Conservation (phyloP, 2,888 invertebrate genomes). For the Napeogenes inachia region DNA sequence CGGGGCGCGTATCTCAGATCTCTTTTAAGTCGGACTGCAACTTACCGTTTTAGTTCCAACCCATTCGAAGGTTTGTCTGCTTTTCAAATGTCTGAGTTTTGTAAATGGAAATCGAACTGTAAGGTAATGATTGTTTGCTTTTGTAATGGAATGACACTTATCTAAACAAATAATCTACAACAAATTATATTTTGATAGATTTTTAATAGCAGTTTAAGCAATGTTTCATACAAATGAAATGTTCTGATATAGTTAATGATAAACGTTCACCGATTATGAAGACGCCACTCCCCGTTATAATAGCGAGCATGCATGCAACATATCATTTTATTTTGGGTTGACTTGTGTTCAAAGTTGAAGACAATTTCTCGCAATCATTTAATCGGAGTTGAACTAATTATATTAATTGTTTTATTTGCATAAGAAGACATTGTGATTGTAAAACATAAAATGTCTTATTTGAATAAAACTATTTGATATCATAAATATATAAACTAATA, state of each 20-base stretch:
- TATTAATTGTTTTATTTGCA: too few relatives aligned
- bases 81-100: constrained; percentile 1
- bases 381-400: too few relatives aligned
- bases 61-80: constrained; percentile 7
- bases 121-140: too few relatives aligned
- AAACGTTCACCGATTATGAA: constrained; percentile 56
- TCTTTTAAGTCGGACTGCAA: constrained; percentile 52
- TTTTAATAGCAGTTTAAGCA: not conserved
- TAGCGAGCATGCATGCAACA: constrained; percentile 56
- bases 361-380: constrained; percentile 19
- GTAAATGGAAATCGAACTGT: too few relatives aligned
- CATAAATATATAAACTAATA: too few relatives aligned
- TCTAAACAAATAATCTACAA: not conserved
- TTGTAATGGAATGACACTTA: too few relatives aligned
- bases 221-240: constrained; percentile 7
- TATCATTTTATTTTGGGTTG: constrained; percentile 44
- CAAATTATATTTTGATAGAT: not conserved
- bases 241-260: constrained; percentile 58
- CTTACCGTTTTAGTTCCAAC: constrained; percentile 25
- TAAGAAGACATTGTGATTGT: too few relatives aligned
- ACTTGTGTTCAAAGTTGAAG: constrained; percentile 19
- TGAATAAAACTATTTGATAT: too few relatives aligned
- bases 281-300: constrained; percentile 56
- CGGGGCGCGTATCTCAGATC: constrained; percentile 49
- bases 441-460: too few relatives aligned